A percentile compares a stretch with the other conserved stretches of the same genome.
Conservation (phyloP, 2,797 vertebrate species). For the Eupleurogrammus muticus region DNA sequence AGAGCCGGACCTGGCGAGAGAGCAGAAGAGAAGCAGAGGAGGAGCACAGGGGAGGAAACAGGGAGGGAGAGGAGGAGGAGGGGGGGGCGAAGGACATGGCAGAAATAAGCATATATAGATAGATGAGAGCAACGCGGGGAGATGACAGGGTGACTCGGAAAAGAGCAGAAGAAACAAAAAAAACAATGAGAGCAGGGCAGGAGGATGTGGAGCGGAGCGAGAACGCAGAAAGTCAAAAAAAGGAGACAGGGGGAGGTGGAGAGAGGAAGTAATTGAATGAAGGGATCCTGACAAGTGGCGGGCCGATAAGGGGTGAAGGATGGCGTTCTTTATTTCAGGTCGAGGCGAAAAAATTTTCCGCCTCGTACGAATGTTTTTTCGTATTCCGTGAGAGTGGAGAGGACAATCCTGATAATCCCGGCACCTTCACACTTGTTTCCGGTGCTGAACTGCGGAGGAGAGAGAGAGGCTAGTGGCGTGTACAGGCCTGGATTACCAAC, state of each 20-base stretch:
- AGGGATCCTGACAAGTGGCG: constrained; percentile 14
- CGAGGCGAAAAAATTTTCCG: background rate
- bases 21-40: constrained; percentile 32
- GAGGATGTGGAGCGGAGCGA: constrained; percentile 56
- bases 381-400: no score
- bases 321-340: background rate
- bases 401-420: background rate
- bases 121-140: constrained; percentile 69
- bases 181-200: constrained; percentile 50
- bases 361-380: no score
- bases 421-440: constrained; percentile 5
- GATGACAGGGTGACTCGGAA: constrained; percentile 77
- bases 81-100: constrained; percentile 69
- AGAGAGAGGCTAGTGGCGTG: background rate
- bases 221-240: constrained; percentile 51
- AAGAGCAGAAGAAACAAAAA: constrained; percentile 34
- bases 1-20: constrained; percentile 5
- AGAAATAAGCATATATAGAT: constrained; percentile 75
- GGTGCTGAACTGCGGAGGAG: background rate
- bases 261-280: constrained; percentile 1
- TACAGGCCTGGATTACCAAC: constrained; percentile 6
- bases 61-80: constrained; percentile 44
- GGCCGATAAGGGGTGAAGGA: constrained; percentile 14
- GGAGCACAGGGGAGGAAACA: constrained; percentile 22
- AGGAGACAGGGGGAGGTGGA: constrained; percentile 27